Conservation (phyloP, 2,113 vertebrate genomes). For the Petaurus breviceps region DNA sequence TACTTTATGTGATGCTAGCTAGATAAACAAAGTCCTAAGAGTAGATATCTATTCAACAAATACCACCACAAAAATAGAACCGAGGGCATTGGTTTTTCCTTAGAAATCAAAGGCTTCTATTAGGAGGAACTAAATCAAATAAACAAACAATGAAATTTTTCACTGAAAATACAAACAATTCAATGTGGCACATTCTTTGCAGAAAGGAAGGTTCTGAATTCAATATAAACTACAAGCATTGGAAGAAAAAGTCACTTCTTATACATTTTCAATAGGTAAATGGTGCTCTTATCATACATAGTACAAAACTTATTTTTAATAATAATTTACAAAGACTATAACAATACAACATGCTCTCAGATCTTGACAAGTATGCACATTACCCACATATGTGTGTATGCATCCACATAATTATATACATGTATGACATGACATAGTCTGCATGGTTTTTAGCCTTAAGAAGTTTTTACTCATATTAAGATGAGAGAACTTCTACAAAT, state of each 20-base stretch:
- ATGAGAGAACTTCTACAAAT: neutral
- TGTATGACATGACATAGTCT: neutral
- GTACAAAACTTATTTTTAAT: neutral
- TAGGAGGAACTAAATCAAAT: neutral
- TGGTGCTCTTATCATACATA: neutral
- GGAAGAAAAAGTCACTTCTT: slow-evolving; percentile 26
- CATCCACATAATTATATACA: neutral
- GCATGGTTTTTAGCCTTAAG: neutral
- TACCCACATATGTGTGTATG: too few species aligned
- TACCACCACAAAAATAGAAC: slow-evolving; percentile 9
- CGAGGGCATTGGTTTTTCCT: neutral
- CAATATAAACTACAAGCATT: neutral
- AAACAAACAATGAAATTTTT: neutral
- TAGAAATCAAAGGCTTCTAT: slow-evolving; percentile 28
- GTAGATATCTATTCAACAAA: neutral
- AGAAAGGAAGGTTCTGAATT: slow-evolving; percentile 7
- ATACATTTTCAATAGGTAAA: neutral
- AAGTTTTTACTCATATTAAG: neutral
- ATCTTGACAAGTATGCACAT: neutral
- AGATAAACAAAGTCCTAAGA: slow-evolving; percentile 18
- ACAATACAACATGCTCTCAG: neutral
- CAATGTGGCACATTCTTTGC: neutral
- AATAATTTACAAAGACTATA: neutral
- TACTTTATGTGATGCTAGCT: slow-evolving; percentile 8
- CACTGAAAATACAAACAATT: neutral